These are phyloP conservation scores for Tragelaphus imberbis DNA, from an alignment of 2,113 vertebrate species.

Conservation along the genomic window DNA sequence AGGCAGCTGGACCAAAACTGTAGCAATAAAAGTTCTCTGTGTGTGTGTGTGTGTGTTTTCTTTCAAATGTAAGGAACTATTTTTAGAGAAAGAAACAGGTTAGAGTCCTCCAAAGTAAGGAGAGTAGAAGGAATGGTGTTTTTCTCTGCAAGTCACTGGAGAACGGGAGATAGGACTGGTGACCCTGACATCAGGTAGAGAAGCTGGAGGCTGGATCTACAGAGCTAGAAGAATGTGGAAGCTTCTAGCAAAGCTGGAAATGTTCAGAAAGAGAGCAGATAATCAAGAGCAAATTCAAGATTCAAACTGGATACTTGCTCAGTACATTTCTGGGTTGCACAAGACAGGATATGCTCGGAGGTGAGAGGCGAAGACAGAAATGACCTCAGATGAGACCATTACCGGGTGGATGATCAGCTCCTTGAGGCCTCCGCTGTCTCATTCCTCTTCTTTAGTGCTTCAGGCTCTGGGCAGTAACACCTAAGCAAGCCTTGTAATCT, in stretches of 20 bases:
- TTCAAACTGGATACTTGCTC: neutral
- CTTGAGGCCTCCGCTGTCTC: neutral
- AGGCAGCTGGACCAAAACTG: neutral
- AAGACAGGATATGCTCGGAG: neutral
- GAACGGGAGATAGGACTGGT: neutral
- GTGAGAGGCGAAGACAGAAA: neutral
- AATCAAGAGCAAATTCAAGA: neutral
- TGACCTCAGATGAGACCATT: no score
- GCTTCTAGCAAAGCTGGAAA: neutral
- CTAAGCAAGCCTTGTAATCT: neutral
- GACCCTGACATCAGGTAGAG: neutral
- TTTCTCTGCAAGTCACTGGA: neutral
- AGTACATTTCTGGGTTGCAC: accelerated
- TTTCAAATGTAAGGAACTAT: neutral
- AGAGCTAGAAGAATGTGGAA: neutral
- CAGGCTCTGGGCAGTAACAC: neutral
- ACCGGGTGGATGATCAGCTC: accelerated
- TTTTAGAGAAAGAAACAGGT: neutral
- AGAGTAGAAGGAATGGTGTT: neutral
- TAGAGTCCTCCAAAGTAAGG: neutral
- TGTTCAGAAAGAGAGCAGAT: neutral
- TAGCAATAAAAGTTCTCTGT: neutral
- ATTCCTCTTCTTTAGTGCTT: neutral
- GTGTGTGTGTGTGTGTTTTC: neutral
- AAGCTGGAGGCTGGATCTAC: neutral